Conservation (phyloP, 2,113 vertebrate species). For the Diphyllodes magnificus region DNA sequence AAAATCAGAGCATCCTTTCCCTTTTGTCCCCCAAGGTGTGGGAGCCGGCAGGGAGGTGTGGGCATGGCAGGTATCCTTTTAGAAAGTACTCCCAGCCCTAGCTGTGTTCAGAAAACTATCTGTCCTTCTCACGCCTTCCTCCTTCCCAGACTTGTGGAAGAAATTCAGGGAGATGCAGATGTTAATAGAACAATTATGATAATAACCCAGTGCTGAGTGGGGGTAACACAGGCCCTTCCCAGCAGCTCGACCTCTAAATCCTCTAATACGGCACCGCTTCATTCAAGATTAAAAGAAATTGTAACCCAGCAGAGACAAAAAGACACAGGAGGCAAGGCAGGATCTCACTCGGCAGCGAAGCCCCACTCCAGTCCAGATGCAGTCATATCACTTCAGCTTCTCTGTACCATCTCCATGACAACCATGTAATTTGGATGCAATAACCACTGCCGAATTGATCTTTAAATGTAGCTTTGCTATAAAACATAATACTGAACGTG, state of each 20-base stretch:
- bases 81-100: conserved; percentile 6
- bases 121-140: conserved; percentile 3
- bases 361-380: conserved; percentile 67
- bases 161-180: background rate
- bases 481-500: conserved; percentile 29
- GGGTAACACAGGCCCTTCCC: background rate
- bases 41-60: background rate
- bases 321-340: conserved; percentile 40
- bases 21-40: conserved; percentile 29
- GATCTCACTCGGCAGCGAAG: background rate
- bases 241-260: conserved; percentile 35
- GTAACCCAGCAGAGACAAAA: conserved; percentile 52
- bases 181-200: conserved; percentile 40
- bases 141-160: conserved; percentile 28
- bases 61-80: background rate
- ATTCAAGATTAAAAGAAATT: conserved; percentile 11
- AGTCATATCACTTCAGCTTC: conserved; percentile 80
- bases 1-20: background rate
- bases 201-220: background rate
- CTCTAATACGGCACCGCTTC: background rate
- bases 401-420: conserved; percentile 97
- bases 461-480: conserved; percentile 77
- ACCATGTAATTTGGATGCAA: conserved; percentile 92
- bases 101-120: background rate
- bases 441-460: conserved; percentile 79